Conservation (phyloP, 92 coral and sea anemone species). For the Epizoanthus ramosus region DNA sequence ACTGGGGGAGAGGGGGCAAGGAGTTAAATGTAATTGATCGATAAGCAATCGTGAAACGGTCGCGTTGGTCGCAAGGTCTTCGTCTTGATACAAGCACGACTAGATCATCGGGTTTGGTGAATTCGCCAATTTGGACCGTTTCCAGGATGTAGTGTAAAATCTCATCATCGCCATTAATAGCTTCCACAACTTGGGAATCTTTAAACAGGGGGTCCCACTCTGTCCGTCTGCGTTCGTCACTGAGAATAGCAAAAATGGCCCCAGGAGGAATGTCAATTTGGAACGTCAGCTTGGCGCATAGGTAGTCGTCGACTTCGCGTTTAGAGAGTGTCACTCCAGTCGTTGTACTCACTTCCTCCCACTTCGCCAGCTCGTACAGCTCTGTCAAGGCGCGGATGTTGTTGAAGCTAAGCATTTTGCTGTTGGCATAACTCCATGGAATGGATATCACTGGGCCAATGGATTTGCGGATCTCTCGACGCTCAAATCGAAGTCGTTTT, state of each 20-base stretch:
- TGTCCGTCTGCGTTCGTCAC: slow-evolving; percentile 51
- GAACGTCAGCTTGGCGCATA: slow-evolving; percentile 59
- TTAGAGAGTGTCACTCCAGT: slow-evolving; percentile 53
- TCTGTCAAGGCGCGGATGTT: slow-evolving; percentile 68
- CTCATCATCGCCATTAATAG: slow-evolving; percentile 69
- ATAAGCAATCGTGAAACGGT: slow-evolving; percentile 73
- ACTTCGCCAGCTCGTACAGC: slow-evolving; percentile 60
- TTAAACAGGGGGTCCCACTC: slow-evolving; percentile 76
- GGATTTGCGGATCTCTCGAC: slow-evolving; percentile 65
- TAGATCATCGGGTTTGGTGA: slow-evolving; percentile 65
- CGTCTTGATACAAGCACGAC: slow-evolving; percentile 76
- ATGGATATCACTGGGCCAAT: slow-evolving; percentile 79
- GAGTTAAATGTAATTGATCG: slow-evolving; percentile 63
- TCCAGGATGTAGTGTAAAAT: slow-evolving; percentile 68
- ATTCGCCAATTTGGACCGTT: slow-evolving; percentile 43
- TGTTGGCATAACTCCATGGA: slow-evolving; percentile 59
- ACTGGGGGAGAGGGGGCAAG: slow-evolving; percentile 53
- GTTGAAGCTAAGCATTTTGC: slow-evolving; percentile 65
- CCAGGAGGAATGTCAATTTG: slow-evolving; percentile 47
- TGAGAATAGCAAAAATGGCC: slow-evolving; percentile 48
- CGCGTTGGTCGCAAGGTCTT: slow-evolving; percentile 58
- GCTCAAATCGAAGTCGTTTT: slow-evolving; percentile 60
- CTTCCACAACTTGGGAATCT: slow-evolving; percentile 51
- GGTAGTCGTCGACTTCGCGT: slow-evolving; percentile 58
- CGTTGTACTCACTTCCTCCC: slow-evolving; percentile 59